phyloP scores from a whole-genome alignment of 2,113 vertebrate genomes.

The Lepisosteus oculatus region DNA sequence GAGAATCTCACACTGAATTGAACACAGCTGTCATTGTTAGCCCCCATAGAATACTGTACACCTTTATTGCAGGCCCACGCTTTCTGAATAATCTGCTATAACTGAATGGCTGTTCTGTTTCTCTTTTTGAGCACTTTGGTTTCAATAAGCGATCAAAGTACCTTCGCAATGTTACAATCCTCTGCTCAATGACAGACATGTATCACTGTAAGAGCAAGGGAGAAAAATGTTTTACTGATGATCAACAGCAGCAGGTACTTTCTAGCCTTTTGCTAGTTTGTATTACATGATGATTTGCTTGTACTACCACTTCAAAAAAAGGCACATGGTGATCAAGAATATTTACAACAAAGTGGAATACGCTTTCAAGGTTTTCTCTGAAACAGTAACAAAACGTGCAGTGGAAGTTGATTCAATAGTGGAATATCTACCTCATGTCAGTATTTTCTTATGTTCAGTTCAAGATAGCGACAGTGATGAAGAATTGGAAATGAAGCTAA shows the following conservation, averaged over 20 bases:
- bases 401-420: neutral
- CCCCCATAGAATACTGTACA: neutral
- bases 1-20: neutral
- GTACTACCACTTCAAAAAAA: neutral
- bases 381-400: neutral
- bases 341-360: neutral
- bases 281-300: neutral
- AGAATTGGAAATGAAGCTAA: neutral
- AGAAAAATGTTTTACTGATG: neutral
- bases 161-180: neutral
- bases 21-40: neutral
- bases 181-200: neutral
- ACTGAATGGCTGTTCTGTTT: slow-evolving; percentile 1
- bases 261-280: neutral
- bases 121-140: neutral
- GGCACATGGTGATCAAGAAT: neutral
- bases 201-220: neutral
- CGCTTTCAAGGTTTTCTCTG: neutral
- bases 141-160: neutral
- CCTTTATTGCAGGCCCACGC: neutral
- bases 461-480: neutral
- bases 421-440: neutral
- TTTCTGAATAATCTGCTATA: neutral
- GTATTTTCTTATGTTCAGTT: neutral
- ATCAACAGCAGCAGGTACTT: neutral